These are phyloP conservation scores for Ormyrus rosae DNA, from an alignment of 2,888 invertebrate species.

Conservation along the genomic window DNA sequence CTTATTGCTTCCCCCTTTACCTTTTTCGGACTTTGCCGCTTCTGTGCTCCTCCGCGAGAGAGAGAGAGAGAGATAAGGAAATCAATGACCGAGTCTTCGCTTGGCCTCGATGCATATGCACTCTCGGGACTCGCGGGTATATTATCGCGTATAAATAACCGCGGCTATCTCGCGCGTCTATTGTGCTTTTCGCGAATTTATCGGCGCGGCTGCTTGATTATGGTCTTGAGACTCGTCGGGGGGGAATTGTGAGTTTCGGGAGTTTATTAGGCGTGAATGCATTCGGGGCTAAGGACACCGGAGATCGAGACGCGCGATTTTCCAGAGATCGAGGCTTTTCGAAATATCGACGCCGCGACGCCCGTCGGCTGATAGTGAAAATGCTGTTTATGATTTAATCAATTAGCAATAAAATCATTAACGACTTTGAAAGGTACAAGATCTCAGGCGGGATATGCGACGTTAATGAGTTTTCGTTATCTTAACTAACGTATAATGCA, in stretches of 20 bases:
- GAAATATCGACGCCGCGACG: conserved; percentile 19
- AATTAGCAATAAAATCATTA: conserved; percentile 51
- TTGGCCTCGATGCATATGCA: conserved; percentile 38
- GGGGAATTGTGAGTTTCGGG: not conserved
- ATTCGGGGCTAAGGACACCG: conserved; percentile 10
- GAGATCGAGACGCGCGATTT: not conserved
- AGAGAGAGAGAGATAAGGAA: conserved; percentile 44
- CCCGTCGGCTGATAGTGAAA: not conserved
- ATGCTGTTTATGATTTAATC: conserved; percentile 40
- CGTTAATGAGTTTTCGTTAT: conserved; percentile 45
- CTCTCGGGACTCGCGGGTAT: not conserved
- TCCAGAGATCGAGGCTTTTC: conserved; percentile 32
- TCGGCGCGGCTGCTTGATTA: too few relatives aligned
- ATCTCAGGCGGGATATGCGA: not conserved
- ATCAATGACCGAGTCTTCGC: conserved; percentile 51
- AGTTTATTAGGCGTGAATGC: conserved; percentile 33
- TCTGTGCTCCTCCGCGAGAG: not conserved
- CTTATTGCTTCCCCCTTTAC: conserved; percentile 46
- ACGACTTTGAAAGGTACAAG: conserved; percentile 11
- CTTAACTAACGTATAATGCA: conserved; percentile 21
- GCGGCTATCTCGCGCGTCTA: not conserved
- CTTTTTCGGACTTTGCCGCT: conserved; percentile 31
- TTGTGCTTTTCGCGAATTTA: conserved; percentile 1
- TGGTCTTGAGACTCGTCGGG: too few relatives aligned
- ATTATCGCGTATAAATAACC: conserved; percentile 2